phyloP scores from a whole-genome alignment of 35 echinoderm and acorn worm species.

The Ophioderma brevispina region DNA sequence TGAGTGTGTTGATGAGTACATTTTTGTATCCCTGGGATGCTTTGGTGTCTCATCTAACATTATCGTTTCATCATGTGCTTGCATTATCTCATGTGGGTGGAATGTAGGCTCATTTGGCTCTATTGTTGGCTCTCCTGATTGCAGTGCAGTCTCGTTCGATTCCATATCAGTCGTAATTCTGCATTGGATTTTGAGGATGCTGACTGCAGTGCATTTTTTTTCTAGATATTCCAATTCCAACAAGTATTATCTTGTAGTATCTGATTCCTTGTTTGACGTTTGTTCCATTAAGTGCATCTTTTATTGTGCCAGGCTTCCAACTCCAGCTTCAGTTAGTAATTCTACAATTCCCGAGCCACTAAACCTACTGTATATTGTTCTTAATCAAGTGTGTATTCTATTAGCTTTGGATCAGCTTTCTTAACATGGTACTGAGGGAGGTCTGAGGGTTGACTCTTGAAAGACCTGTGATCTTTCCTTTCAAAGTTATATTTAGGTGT shows the following conservation, averaged over 20 bases:
- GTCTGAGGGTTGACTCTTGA: neutral
- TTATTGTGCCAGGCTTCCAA: neutral
- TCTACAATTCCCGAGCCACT: neutral
- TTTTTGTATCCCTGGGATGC: no score
- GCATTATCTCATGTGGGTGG: no score
- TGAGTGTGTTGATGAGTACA: no score
- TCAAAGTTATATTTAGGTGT: neutral
- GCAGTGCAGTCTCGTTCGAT: no score
- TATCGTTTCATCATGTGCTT: no score
- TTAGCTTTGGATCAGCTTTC: neutral
- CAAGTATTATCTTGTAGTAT: neutral
- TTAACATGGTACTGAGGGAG: neutral
- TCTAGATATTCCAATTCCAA: no score
- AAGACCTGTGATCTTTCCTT: neutral
- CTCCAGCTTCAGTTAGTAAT: neutral
- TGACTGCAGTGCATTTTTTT: no score
- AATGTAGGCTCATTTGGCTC: no score
- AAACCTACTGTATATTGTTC: slow-evolving; percentile 4
- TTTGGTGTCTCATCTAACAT: no score
- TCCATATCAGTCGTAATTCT: no score
- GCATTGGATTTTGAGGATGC: no score
- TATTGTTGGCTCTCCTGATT: no score
- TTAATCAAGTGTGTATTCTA: neutral
- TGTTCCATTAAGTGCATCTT: neutral
- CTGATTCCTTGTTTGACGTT: slow-evolving; percentile 2